Evolutionary conservation across 2,797 vertebrate species (phyloP), one percentile per base, ranked within the genome.

Genomic region (Neosalanx taihuensis): DNA sequence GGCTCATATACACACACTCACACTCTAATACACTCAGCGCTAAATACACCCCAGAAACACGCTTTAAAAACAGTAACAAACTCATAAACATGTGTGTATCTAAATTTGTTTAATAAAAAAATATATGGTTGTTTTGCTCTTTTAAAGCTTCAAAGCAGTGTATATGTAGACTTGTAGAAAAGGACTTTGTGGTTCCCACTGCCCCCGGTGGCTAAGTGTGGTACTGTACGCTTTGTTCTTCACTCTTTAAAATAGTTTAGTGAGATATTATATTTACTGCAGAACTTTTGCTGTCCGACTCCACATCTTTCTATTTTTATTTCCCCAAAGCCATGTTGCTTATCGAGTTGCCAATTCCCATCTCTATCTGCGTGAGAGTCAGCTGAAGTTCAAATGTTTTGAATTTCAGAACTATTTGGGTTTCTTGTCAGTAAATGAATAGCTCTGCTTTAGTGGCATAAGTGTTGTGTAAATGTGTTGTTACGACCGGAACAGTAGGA

Each of bases 161-260:
- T 79, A 63, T 64, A 87, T 76, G 79, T 74, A 12, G 74, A 77
- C 70, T 75, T 77, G 78, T 77, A 76, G 75, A 62, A 75, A 82
- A 90, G 79, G 77, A 93, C 90, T 93, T 93, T 92, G 92, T 93
- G 92, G 93, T 84, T 89, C 80, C 86, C 84, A 89, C 91, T 90
- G 92, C 92, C 91, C 77, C 90, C 70, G 46, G 79, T 92, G 91
- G 92, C 69, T 0, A 64, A 78, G 64, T 74, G 9, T 1, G 76
- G 78, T 64, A 86, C 75, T 84, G 72, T 78, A 73, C 65, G 61
- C 69, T 49, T 73, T 72, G 76, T 46, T 29, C 7, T 64, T 64
- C 35, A 65, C 41, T 15, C 17, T 29, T 18, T 29, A 49, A 51
- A 51, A 6, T 30, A 49, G 6, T n/a, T 31, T 67, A 72, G 3